A percentile compares a stretch with the other conserved stretches of the same genome.
phyloP scores from a whole-genome alignment of 2,113 vertebrate genomes.

The Syrmaticus mikado region DNA sequence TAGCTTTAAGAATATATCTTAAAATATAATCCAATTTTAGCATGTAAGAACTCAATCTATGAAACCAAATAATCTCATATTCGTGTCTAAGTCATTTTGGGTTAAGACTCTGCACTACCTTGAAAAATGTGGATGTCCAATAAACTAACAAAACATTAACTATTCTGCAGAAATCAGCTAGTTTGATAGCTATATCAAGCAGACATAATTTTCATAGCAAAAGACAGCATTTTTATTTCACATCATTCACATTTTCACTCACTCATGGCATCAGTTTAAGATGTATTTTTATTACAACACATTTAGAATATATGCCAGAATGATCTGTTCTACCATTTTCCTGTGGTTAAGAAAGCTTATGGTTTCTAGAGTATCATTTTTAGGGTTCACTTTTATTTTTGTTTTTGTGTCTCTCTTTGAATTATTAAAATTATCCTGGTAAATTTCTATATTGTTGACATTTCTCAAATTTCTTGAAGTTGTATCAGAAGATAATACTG shows the following conservation, averaged over 20 bases:
- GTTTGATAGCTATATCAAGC: not conserved
- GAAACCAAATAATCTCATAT: not conserved
- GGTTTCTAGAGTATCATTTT: not conserved
- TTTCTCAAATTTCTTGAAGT: not conserved
- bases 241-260: not conserved
- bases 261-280: not conserved
- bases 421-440: not conserved
- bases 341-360: not conserved
- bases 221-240: not conserved
- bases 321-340: not conserved
- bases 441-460: not conserved
- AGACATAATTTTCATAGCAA: not conserved
- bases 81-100: not conserved
- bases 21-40: not conserved
- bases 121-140: not conserved
- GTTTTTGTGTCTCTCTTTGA: too few species aligned
- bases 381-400: not conserved
- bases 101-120: not conserved
- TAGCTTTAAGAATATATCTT: not conserved
- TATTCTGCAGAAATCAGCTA: not conserved
- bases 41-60: not conserved
- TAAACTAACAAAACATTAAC: not conserved
- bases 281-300: not conserved
- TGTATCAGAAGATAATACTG: not conserved
- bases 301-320: not conserved